phyloP scores from a whole-genome alignment of 92 coral and sea anemone species.

The Palythoa caribaeorum region DNA sequence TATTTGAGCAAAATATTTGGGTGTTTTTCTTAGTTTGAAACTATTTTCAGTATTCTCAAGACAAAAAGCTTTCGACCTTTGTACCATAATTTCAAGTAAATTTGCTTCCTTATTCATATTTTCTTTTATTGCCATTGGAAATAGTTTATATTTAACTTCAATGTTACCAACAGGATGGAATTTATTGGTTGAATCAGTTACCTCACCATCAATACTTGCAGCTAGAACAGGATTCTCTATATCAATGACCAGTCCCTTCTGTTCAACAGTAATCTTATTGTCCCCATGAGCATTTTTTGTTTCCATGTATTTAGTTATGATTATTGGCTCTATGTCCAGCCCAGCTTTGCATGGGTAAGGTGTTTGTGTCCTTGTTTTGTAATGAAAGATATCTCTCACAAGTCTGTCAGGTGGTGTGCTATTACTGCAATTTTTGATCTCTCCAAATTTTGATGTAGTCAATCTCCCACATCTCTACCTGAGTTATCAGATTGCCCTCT shows the following conservation, averaged over 20 bases:
- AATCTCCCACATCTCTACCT: conserved; percentile 60
- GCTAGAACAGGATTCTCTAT: conserved; percentile 55
- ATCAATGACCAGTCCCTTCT: conserved; percentile 55
- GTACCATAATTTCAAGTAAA: conserved; percentile 12
- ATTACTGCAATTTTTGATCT: conserved; percentile 56
- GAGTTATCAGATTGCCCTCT: conserved; percentile 59
- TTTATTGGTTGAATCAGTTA: conserved; percentile 40
- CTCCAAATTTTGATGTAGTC: conserved; percentile 74
- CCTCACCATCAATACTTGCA: conserved; percentile 52
- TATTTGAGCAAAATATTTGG: too few relatives aligned
- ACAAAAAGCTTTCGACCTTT: too few relatives aligned
- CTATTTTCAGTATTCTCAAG: too few relatives aligned
- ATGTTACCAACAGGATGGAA: conserved; percentile 47
- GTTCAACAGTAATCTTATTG: conserved; percentile 46
- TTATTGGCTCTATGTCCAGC: background rate
- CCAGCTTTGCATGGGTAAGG: background rate
- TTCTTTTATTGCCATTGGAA: conserved; percentile 20
- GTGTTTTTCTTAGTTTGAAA: too few relatives aligned
- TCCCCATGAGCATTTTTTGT: background rate
- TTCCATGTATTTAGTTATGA: background rate
- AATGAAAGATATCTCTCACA: conserved; percentile 56
- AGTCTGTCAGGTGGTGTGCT: conserved; percentile 66
- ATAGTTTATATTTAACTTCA: conserved; percentile 54
- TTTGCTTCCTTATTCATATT: background rate
- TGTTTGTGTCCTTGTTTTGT: conserved; percentile 18